Base-by-base conservation (phyloP, 2,113 vertebrate genomes). In the Thamnaconus septentrionalis region DNA sequence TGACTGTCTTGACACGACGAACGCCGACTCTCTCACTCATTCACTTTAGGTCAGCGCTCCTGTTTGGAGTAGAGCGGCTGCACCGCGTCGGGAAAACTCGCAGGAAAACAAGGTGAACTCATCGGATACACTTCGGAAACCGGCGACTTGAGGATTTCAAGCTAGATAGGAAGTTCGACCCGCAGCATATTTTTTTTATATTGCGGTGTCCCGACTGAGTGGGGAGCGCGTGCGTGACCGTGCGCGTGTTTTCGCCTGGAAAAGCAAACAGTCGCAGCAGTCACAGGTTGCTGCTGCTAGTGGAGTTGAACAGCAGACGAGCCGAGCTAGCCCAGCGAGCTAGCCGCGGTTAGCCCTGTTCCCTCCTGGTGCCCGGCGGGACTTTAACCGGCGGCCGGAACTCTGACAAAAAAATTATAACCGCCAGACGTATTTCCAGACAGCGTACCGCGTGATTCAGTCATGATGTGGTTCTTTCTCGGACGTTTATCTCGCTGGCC, bases 401-500 rank as follows among this genome's bases (percentile, higher is more conserved):
- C 42, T 56, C 66, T 4, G 49, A 2, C 41, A 31, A 31, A 31
- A 31, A 31, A 31, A 31, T 31, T 31, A 31, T 31, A 53, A 7
- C 0, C 3, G 52, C 1, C 53, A 9, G 54, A 49, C 45, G 31
- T 50, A 67, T 60, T 60, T 43, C 50, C 67, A 51, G 40, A 18
- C 56, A 3, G n/a, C 3, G 11, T 6, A 53, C 58, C 11, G 0
- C 1, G 0, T 40, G 46, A 5, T 31, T 54, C 64, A 7, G 68
- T 5, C 81, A 82, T 0, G 64, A 87, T 84, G 88, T 53, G 72
- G 40, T 45, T 65, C 47, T 67, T 78, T 59, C 43, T 46, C 42
- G 77, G 79, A 56, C 48, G 65, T 84, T 58, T 74, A 9, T 85
- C 81, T 0, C 59, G 68, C 52, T 85, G 87, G 75, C 80, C 77